Conservation (phyloP, 2,797 vertebrate genomes). For the Macropodus opercularis region DNA sequence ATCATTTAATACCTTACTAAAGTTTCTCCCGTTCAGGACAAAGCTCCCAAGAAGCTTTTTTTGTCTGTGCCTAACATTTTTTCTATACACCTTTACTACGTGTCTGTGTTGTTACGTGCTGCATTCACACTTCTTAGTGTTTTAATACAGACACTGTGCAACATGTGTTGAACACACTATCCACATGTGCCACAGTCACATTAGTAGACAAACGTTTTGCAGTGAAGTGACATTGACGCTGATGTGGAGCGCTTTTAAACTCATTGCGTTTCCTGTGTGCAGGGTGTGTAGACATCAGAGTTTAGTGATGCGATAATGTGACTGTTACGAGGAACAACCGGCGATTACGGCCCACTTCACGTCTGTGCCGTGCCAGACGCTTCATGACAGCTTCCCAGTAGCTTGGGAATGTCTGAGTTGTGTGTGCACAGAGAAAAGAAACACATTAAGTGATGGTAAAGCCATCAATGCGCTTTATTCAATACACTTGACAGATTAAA, state of each 20-base stretch:
- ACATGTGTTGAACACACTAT: constrained; percentile 8
- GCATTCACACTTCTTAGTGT: constrained; percentile 23
- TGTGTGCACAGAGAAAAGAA: constrained; percentile 10
- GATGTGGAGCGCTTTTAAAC: constrained; percentile 55
- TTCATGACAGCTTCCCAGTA: constrained; percentile 49
- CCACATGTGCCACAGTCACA: constrained; percentile 16
- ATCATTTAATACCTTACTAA: constrained; percentile 66
- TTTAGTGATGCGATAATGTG: constrained; percentile 64
- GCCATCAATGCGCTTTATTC: constrained; percentile 20
- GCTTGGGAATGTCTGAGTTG: constrained; percentile 55
- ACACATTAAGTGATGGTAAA: constrained; percentile 1
- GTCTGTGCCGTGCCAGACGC: constrained; percentile 52
- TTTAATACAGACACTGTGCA: constrained; percentile 13
- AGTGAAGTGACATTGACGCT: constrained; percentile 56
- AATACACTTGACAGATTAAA: not conserved
- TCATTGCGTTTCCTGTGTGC: constrained; percentile 68
- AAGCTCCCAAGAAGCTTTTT: constrained; percentile 49
- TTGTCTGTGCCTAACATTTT: no score
- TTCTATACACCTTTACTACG: not conserved
- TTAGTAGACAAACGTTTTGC: constrained; percentile 25
- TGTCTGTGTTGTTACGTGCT: not conserved
- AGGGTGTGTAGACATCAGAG: constrained; percentile 53
- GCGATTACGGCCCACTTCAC: constrained; percentile 38
- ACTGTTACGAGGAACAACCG: constrained; percentile 68
- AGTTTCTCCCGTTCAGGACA: constrained; percentile 59